Evolutionary conservation across 2,888 invertebrate species (phyloP).

Genomic region (Patella ulyssiponensis): DNA sequence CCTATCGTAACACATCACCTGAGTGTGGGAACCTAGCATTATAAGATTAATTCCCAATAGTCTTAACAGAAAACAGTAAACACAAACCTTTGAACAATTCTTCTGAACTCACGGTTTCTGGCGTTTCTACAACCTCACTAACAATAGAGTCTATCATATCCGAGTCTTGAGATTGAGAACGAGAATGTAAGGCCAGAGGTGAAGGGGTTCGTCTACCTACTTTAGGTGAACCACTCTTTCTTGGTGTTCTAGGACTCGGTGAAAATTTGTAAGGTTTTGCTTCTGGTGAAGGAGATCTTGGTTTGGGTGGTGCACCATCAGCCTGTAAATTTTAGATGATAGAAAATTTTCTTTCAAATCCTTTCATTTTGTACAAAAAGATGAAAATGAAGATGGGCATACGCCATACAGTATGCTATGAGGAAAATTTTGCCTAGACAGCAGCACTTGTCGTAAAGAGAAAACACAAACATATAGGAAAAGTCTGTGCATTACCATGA

Average conservation of each 20-base stretch:
- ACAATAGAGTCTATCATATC: constrained; percentile 54
- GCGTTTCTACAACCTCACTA: constrained; percentile 54
- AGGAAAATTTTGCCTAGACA: too few species aligned
- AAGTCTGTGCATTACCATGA: too few species aligned
- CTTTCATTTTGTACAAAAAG: too few species aligned
- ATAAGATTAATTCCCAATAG: too few species aligned
- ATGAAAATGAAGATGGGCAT: too few species aligned
- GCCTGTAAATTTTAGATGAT: not conserved
- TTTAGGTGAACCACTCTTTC: constrained; percentile 46
- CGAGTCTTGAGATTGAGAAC: constrained; percentile 53
- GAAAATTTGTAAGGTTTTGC: constrained; percentile 45
- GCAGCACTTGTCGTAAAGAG: too few species aligned
- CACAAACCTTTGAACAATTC: constrained; percentile 11
- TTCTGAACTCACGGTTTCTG: constrained; percentile 27
- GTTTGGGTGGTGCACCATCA: constrained; percentile 24
- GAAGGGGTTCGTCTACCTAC: constrained; percentile 49
- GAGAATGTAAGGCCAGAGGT: constrained; percentile 45
- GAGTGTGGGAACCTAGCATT: too few species aligned
- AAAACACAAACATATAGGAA: too few species aligned
- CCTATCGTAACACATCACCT: too few species aligned
- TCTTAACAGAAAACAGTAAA: too few species aligned
- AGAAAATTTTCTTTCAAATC: not conserved
- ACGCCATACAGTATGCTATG: too few species aligned
- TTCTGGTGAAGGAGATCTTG: constrained; percentile 42
- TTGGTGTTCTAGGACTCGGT: constrained; percentile 34